A percentile compares a stretch with the other conserved stretches of the same genome.
These are phyloP conservation scores for Acanthurus lineatus DNA, from an alignment of 2,797 vertebrate genomes.

Conservation along the genomic window DNA sequence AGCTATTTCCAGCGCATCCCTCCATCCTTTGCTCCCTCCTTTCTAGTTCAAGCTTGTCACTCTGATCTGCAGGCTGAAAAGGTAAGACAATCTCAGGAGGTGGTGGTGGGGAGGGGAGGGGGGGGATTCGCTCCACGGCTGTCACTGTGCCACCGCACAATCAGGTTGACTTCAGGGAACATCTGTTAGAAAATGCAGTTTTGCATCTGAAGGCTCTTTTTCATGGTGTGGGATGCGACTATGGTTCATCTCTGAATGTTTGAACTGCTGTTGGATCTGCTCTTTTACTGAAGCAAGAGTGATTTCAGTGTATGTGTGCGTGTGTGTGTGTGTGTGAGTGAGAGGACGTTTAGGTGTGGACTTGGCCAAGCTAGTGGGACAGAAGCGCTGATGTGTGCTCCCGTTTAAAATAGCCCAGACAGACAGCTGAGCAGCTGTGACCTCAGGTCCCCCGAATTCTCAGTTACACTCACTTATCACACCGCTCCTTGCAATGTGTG, in stretches of 20 bases:
- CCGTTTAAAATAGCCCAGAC: constrained; percentile 83
- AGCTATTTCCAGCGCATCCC: constrained; percentile 66
- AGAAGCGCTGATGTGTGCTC: constrained; percentile 82
- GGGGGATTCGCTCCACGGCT: constrained; percentile 13
- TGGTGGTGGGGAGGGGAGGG: background rate
- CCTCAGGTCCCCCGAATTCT: constrained; percentile 78
- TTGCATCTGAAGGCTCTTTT: constrained; percentile 11
- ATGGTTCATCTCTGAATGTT: constrained; percentile 19
- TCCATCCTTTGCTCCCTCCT: constrained; percentile 41
- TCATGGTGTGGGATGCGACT: background rate
- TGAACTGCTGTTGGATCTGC: constrained; percentile 21
- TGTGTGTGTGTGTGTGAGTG: background rate
- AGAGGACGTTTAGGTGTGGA: constrained; percentile 49
- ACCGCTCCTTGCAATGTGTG: constrained; percentile 48
- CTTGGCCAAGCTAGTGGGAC: constrained; percentile 62
- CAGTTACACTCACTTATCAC: constrained; percentile 71
- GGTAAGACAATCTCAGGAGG: constrained; percentile 62
- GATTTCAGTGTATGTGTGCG: constrained; percentile 12
- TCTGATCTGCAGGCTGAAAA: constrained; percentile 61
- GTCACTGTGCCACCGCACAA: constrained; percentile 21
- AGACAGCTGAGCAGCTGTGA: constrained; percentile 85
- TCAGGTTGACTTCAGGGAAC: constrained; percentile 38
- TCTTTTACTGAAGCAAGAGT: constrained; percentile 3
- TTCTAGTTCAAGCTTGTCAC: constrained; percentile 51
- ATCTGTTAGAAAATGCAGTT: constrained; percentile 19